These are phyloP conservation scores for Cephus pulcher DNA, from an alignment of 2,888 invertebrate genomes.

Conservation along the genomic window DNA sequence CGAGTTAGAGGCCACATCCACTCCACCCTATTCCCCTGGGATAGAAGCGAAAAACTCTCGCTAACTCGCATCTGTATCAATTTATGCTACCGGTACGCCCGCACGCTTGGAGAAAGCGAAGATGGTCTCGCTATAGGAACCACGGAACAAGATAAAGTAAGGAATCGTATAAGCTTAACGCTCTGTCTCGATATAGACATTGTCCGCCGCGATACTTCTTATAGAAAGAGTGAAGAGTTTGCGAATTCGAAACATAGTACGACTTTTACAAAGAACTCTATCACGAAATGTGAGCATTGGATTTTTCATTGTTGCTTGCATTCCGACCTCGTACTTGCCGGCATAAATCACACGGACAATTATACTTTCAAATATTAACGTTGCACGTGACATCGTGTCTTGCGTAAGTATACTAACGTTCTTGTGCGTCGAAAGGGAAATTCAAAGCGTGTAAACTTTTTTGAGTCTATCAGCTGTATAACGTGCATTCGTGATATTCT, in stretches of 20 bases:
- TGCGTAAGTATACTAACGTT: background rate
- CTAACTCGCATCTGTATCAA: conserved; percentile 66
- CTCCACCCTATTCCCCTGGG: conserved; percentile 38
- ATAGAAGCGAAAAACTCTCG: conserved; percentile 60
- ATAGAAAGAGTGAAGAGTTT: background rate
- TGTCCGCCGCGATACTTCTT: background rate
- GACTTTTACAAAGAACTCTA: background rate
- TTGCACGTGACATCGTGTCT: background rate
- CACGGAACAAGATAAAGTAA: background rate
- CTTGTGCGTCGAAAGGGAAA: background rate
- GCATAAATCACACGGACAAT: background rate
- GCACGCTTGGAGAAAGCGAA: background rate
- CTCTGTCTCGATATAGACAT: background rate
- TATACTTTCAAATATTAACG: conserved; percentile 2
- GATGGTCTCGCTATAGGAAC: background rate
- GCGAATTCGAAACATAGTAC: background rate
- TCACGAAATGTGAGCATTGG: background rate
- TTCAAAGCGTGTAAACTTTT: background rate
- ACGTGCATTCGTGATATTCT: background rate
- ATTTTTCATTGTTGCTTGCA: background rate
- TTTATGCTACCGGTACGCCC: conserved; percentile 51
- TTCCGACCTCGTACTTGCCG: background rate
- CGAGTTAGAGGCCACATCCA: background rate
- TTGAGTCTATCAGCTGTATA: background rate
- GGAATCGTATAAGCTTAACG: background rate